Percentiles rank a stretch among this genome's conserved stretches.
Conservation (phyloP, 2,113 vertebrate genomes). For the Pholis gunnellus region DNA sequence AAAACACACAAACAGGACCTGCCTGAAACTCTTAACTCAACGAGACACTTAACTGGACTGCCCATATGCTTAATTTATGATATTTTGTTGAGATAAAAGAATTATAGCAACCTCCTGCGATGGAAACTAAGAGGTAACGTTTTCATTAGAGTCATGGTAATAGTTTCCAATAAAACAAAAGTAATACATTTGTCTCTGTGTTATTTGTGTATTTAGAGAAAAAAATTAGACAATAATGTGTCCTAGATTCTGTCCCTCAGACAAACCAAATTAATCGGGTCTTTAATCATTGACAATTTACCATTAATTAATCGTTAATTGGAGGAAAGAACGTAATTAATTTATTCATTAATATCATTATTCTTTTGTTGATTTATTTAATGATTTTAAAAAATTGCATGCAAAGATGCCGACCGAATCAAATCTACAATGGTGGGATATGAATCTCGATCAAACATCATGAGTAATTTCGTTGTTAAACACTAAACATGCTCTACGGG, state of each 20-base stretch:
- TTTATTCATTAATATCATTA: background rate
- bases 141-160: conserved; percentile 79
- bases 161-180: conserved; percentile 86
- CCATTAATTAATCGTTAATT: background rate
- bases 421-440: conserved; percentile 3
- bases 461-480: background rate
- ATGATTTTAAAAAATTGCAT: background rate
- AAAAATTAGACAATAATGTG: background rate
- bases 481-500: conserved; percentile 20
- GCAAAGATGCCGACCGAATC: background rate
- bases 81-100: conserved; percentile 80
- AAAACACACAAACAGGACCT: conserved; percentile 61
- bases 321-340: background rate
- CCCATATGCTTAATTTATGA: conserved; percentile 85
- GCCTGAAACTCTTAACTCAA: conserved; percentile 72
- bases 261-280: background rate
- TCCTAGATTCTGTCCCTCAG: background rate
- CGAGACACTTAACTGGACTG: conserved; percentile 79
- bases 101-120: conserved; percentile 73
- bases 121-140: conserved; percentile 81
- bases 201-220: conserved; percentile 74
- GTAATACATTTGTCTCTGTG: conserved; percentile 78
- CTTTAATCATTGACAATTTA: background rate
- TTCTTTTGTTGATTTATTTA: background rate
- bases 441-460: conserved; percentile 1